Evolutionary conservation across 2,888 invertebrate genomes (phyloP), one percentile per base, ranked within the genome.

Genomic region (Mechanitis mazaeus): DNA sequence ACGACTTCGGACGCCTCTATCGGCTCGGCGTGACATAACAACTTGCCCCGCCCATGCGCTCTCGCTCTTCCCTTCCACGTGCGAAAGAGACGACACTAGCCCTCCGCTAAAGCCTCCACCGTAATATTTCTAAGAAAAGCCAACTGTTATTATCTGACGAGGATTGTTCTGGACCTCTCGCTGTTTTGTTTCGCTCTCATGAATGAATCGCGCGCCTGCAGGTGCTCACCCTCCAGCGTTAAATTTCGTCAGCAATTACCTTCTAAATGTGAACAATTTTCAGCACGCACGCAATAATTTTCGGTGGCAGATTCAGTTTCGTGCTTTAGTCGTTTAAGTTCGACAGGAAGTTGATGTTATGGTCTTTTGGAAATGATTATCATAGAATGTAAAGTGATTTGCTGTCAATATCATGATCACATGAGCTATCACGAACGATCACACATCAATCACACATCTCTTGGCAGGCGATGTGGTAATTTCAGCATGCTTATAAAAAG

Each of bases 111-210:
- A 89, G 87, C 88, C 88, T 89, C 78, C 81, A 80, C 80, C 75
- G 77, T 77, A 80, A 79, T 78, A 81, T 83, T 88, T 88, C 89
- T 77, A 72, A 87, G 89, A 88, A 88, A 87, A 87, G 81, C 84
- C 85, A 87, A 87, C 86, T 82, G 89, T 85, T 88, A 89, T 88
- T 89, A 88, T 82, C 85, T 76, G 77, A 73, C 77, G 78, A 76
- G 81, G 85, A 83, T 85, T 84, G 84, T 86, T 88, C 81, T 86
- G 86, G 83, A 80, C 78, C 80, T 80, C 79, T 80, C 77, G 80
- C 75, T 77, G 78, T 76, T 50, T 50, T 50, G 50, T 50, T 78
- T 81, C 74, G 78, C 75, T 79, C 83, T 80, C 84, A 87, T 90
- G 89, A 90, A 90, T 89, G 89, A 87, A 85, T 75, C 73, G 75